Conservation (phyloP, 2,888 invertebrate species). For the Operophtera brumata region DNA sequence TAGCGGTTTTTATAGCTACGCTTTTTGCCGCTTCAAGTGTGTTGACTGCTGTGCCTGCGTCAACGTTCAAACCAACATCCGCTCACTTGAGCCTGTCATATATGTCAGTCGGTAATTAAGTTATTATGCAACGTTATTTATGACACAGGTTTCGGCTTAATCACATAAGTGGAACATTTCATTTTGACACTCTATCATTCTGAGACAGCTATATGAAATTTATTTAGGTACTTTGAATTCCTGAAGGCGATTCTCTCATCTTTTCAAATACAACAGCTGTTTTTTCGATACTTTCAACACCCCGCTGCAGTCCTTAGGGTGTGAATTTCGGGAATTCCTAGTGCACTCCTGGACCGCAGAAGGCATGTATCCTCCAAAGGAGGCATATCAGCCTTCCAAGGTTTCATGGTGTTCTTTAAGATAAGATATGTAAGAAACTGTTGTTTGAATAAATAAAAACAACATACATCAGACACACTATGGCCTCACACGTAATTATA, state of each 20-base stretch:
- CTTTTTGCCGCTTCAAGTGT: conserved; percentile 13
- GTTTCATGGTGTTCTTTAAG: too few species aligned
- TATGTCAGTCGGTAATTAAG: conserved; percentile 27
- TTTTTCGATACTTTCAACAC: too few species aligned
- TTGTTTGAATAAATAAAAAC: too few species aligned
- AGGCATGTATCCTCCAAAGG: too few species aligned
- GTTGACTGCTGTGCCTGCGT: conserved; percentile 20
- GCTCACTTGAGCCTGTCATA: conserved; percentile 27
- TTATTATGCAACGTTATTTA: conserved; percentile 25
- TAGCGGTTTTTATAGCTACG: conserved; percentile 22
- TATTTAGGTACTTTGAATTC: not conserved
- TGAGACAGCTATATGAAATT: not conserved
- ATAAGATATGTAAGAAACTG: too few species aligned
- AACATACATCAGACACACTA: too few species aligned
- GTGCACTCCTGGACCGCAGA: too few species aligned
- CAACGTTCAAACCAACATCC: conserved; percentile 30
- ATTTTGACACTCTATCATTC: conserved; percentile 1
- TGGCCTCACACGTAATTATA: too few species aligned
- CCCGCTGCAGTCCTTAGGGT: too few species aligned
- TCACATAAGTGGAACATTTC: conserved; percentile 11
- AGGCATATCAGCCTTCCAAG: too few species aligned
- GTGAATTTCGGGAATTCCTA: too few species aligned
- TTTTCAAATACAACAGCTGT: too few species aligned
- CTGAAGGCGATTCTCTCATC: not conserved
- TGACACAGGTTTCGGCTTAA: conserved; percentile 11